Conservation (phyloP, 2,797 vertebrate genomes). For the Poliocrania exsul region DNA sequence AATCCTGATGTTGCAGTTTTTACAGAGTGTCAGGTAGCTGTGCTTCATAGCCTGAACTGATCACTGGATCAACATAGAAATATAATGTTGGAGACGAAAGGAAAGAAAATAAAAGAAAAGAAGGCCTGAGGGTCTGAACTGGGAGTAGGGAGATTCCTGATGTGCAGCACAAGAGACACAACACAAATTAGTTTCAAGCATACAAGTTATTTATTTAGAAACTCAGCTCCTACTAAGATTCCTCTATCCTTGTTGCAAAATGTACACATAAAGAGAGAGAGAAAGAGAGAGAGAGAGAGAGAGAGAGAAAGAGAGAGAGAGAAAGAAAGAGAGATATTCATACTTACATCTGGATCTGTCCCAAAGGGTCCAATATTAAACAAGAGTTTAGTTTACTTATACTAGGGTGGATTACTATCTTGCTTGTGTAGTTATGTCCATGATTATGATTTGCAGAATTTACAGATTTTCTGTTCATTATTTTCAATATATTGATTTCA, state of each 20-base stretch:
- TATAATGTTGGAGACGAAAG: background rate
- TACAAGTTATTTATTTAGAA: background rate
- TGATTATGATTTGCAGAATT: background rate
- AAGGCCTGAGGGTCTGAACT: background rate
- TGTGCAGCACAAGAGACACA: background rate
- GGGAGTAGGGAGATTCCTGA: background rate
- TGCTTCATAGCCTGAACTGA: background rate
- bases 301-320: no score
- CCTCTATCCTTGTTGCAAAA: background rate
- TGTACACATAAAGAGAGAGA: background rate
- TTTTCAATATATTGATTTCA: conserved; percentile 25
- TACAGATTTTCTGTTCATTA: conserved; percentile 24
- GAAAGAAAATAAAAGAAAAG: background rate
- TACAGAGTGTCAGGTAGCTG: background rate
- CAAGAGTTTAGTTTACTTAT: background rate
- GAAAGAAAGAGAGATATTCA: background rate
- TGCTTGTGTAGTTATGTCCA: background rate
- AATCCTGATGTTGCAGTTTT: background rate
- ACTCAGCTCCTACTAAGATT: background rate
- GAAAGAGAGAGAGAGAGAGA: no score
- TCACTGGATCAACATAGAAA: background rate
- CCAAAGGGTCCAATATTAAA: background rate
- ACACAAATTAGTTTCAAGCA: background rate
- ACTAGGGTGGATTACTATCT: background rate
- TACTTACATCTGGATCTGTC: background rate